A percentile compares a stretch with the other conserved stretches of the same genome.
These are phyloP conservation scores for Bubo scandiacus DNA, from an alignment of 2,113 vertebrate genomes.

Conservation along the genomic window DNA sequence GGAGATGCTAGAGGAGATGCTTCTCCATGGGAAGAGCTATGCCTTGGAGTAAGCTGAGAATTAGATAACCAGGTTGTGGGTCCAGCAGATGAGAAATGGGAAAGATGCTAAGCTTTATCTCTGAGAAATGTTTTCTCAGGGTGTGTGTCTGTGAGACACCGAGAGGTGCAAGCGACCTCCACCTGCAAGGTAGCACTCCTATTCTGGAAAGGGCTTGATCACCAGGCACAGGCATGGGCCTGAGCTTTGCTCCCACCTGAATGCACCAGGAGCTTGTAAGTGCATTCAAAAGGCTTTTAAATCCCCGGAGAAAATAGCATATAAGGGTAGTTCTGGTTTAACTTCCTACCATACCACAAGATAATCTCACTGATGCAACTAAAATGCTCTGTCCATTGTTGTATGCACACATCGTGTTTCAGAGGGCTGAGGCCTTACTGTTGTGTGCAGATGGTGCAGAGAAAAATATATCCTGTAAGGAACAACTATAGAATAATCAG, in stretches of 20 bases:
- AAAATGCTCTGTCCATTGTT: neutral
- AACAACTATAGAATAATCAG: neutral
- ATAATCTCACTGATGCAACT: neutral
- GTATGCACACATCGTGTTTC: accelerated
- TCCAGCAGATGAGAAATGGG: neutral
- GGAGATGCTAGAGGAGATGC: neutral
- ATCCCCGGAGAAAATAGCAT: neutral
- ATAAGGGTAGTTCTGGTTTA: neutral
- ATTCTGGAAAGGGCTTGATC: neutral
- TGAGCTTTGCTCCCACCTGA: neutral
- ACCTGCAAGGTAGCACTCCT: neutral
- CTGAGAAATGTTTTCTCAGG: neutral
- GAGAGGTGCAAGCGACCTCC: neutral
- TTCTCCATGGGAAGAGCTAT: neutral
- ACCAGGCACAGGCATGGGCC: accelerated
- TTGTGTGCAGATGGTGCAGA: neutral
- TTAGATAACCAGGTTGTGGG: neutral
- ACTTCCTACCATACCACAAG: neutral
- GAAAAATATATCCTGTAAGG: neutral
- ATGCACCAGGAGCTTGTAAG: neutral
- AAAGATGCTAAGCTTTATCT: neutral
- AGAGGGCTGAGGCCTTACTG: neutral
- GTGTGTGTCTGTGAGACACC: neutral
- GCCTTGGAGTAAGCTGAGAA: neutral
- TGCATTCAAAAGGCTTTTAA: neutral